These are phyloP conservation scores for Cheilosia vulpina DNA, from an alignment of 2,888 invertebrate genomes.

Conservation along the genomic window DNA sequence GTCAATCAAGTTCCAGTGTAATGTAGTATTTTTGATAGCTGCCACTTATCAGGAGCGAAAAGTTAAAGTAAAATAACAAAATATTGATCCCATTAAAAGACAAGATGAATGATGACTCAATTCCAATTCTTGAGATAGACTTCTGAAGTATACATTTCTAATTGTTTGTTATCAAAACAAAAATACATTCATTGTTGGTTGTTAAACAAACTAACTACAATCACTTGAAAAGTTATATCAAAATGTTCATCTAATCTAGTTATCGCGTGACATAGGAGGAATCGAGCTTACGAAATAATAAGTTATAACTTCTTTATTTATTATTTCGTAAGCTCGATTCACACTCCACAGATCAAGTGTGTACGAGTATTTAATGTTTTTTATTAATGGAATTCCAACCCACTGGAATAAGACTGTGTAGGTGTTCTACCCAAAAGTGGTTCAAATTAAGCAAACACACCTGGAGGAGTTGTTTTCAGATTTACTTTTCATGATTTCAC, in stretches of 20 bases:
- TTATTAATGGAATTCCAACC: constrained; percentile 33
- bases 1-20: too few relatives aligned
- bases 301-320: too few relatives aligned
- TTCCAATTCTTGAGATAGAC: not conserved
- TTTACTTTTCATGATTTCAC: constrained; percentile 16
- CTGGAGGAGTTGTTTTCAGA: constrained; percentile 23
- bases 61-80: not conserved
- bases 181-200: not conserved
- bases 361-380: not conserved
- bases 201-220: constrained; percentile 11
- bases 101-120: not conserved
- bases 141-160: not conserved
- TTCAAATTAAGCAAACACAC: constrained; percentile 42
- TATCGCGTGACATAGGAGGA: constrained; percentile 16
- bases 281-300: too few relatives aligned
- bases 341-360: not conserved
- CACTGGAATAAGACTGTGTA: constrained; percentile 23
- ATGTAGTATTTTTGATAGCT: too few relatives aligned
- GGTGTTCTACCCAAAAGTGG: constrained; percentile 21
- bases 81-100: not conserved
- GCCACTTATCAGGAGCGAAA: too few relatives aligned
- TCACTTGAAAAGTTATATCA: constrained; percentile 22
- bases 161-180: not conserved
- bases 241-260: constrained; percentile 26
- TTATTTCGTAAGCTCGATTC: too few relatives aligned